Conservation (phyloP, 2,797 vertebrate species). For the Spinus olivaceus region DNA sequence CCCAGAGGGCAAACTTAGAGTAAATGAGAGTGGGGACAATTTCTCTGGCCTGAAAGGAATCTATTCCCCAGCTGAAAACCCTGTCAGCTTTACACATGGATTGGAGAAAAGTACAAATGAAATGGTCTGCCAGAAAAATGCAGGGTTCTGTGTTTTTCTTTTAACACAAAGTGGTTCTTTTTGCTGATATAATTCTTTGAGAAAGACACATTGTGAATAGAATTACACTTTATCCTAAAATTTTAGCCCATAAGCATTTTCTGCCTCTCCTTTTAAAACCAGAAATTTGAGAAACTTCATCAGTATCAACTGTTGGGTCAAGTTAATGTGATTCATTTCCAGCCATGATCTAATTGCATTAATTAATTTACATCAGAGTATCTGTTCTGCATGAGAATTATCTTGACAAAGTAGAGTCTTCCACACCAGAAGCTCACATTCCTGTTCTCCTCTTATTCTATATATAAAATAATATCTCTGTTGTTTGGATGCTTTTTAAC, state of each 20-base stretch:
- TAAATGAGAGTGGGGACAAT: not conserved
- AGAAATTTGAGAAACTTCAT: not conserved
- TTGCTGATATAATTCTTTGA: not conserved
- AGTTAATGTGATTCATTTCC: not conserved
- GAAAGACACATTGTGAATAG: not conserved
- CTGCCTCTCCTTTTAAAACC: not conserved
- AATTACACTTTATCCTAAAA: not conserved
- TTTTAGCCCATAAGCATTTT: not conserved
- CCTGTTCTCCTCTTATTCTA: not conserved
- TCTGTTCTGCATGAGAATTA: slow-evolving; percentile 14
- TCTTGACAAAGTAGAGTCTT: not conserved
- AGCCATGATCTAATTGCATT: not conserved
- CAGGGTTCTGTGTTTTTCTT: not conserved
- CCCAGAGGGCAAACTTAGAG: not conserved
- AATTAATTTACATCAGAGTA: not conserved
- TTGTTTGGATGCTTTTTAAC: not conserved
- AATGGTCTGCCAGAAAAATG: not conserved
- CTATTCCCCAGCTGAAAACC: not conserved
- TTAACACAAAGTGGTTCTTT: not conserved
- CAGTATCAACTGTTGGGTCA: not conserved
- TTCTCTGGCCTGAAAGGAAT: not conserved
- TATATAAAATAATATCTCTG: not conserved
- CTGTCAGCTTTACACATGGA: not conserved
- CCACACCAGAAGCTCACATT: not conserved
- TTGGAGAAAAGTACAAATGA: not conserved